Percentiles rank a stretch among this genome's conserved stretches.
Evolutionary conservation across 1,140 invertebrate genomes (phyloP).

Genomic region (Listronotus bonariensis): DNA sequence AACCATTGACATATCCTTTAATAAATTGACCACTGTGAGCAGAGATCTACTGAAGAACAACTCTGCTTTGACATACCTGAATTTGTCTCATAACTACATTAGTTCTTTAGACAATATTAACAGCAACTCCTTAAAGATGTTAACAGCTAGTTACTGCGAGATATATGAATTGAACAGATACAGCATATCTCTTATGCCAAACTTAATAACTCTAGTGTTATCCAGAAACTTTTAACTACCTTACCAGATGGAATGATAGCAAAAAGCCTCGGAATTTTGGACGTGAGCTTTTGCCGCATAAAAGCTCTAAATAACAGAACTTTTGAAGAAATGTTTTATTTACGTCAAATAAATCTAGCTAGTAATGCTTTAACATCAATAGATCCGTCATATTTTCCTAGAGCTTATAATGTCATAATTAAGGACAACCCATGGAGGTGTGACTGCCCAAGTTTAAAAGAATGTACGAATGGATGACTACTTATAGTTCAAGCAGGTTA

Average conservation of each 20-base stretch:
- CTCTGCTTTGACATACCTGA: constrained; percentile 61
- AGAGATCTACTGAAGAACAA: constrained; percentile 61
- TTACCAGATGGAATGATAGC: constrained; percentile 64
- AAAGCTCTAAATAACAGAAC: constrained; percentile 60
- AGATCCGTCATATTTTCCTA: constrained; percentile 63
- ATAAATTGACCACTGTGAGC: constrained; percentile 63
- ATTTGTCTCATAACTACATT: constrained; percentile 69
- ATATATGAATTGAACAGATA: constrained; percentile 60
- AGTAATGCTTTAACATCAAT: constrained; percentile 69
- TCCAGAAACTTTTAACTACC: constrained; percentile 63
- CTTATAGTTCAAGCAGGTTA: constrained; percentile 61
- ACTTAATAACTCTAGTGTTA: constrained; percentile 61
- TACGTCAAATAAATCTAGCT: constrained; percentile 64
- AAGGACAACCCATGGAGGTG: constrained; percentile 76
- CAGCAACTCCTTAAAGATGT: constrained; percentile 59
- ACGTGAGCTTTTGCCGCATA: constrained; percentile 63
- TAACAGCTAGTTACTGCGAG: constrained; percentile 67
- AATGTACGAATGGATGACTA: constrained; percentile 64
- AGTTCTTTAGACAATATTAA: constrained; percentile 62
- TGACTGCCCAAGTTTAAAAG: constrained; percentile 65
- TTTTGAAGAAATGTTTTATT: constrained; percentile 60
- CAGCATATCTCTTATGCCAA: constrained; percentile 60
- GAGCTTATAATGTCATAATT: constrained; percentile 60
- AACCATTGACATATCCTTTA: constrained; percentile 59
- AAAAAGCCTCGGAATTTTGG: constrained; percentile 60